phyloP scores from a whole-genome alignment of 2,888 invertebrate genomes.

The Dorcus parallelipipedus region DNA sequence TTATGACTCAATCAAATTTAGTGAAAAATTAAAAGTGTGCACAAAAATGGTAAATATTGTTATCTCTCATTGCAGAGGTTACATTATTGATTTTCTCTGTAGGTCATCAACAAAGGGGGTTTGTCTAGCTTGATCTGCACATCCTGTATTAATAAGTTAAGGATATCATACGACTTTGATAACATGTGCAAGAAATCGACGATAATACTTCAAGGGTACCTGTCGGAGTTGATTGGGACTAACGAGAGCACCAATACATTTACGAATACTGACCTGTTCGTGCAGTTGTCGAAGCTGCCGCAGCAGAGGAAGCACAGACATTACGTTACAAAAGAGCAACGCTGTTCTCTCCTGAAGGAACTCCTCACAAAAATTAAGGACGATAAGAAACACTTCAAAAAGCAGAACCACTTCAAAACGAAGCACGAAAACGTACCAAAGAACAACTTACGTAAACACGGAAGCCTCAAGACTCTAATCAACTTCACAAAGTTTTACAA shows the following conservation, averaged over 20 bases:
- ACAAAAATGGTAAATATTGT: conserved; percentile 43
- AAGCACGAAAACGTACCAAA: not conserved
- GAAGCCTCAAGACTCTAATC: conserved; percentile 41
- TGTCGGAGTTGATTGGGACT: conserved; percentile 37
- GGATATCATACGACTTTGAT: conserved; percentile 45
- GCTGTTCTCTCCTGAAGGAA: conserved; percentile 43
- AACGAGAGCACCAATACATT: conserved; percentile 33
- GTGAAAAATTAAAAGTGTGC: conserved; percentile 44
- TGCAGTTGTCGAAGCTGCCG: conserved; percentile 11
- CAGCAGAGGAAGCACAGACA: conserved; percentile 26
- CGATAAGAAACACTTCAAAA: conserved; percentile 13
- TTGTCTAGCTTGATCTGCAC: conserved; percentile 43
- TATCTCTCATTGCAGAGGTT: conserved; percentile 20
- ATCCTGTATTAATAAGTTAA: conserved; percentile 42
- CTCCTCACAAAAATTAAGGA: conserved; percentile 34
- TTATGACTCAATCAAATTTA: conserved; percentile 42
- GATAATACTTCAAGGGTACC: conserved; percentile 40
- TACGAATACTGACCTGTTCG: conserved; percentile 38
- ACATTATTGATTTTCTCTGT: conserved; percentile 45
- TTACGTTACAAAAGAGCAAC: conserved; percentile 43
- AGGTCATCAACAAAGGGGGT: conserved; percentile 43
- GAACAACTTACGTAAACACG: conserved; percentile 10
- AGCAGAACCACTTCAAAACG: not conserved
- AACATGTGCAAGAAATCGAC: conserved; percentile 45
- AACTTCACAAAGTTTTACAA: conserved; percentile 44